Conservation (phyloP, 2,888 invertebrate species). For the Melipona bicolor region DNA sequence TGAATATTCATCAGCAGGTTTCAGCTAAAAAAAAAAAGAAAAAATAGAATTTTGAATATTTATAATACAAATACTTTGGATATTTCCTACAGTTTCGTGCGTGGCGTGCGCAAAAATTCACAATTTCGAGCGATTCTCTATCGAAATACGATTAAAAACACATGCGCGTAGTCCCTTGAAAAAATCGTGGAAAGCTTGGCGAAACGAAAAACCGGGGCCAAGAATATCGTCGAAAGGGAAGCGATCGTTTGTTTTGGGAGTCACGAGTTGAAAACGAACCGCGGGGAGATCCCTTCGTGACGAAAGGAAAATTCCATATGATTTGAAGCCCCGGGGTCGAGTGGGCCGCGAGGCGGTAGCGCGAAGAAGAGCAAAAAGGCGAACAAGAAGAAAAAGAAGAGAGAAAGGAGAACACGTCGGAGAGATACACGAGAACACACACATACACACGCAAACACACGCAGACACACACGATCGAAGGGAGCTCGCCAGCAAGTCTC, state of each 20-base stretch:
- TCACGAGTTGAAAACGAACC: constrained; percentile 10
- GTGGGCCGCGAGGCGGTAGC: neutral
- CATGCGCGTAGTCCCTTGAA: neutral
- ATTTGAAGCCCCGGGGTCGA: neutral
- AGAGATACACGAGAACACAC: neutral
- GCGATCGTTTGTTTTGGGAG: constrained; percentile 23
- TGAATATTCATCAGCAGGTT: too few species aligned
- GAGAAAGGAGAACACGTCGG: neutral
- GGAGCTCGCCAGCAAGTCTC: constrained; percentile 64
- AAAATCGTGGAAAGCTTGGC: neutral
- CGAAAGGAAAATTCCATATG: constrained; percentile 25
- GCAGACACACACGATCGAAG: constrained; percentile 2
- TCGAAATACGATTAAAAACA: too few species aligned
- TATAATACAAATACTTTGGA: too few species aligned
- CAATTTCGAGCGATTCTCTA: too few species aligned
- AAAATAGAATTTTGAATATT: too few species aligned
- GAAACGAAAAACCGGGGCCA: neutral
- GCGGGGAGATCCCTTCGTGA: constrained; percentile 3
- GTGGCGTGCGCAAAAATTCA: too few species aligned
- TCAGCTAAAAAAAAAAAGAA: too few species aligned
- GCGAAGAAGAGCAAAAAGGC: neutral
- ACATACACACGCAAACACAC: too few species aligned
- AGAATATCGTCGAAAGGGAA: constrained; percentile 1
- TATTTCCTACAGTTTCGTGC: too few species aligned
- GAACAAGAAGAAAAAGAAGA: neutral